Evolutionary conservation across 2,797 vertebrate species (phyloP).

Genomic region (Arremon aurantiirostris): DNA sequence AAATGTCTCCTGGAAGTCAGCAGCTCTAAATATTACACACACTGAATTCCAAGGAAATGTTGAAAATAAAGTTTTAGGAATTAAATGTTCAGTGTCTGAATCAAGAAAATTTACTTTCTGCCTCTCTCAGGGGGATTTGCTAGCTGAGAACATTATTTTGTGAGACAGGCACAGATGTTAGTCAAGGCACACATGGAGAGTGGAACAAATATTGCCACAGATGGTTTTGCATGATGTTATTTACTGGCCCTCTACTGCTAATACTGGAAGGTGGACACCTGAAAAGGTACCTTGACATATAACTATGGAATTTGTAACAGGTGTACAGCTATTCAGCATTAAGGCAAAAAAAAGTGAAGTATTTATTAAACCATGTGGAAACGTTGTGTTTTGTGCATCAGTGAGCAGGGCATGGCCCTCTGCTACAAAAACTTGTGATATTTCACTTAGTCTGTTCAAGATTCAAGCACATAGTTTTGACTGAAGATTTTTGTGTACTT

Average conservation of each 20-base stretch:
- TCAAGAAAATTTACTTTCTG: slow-evolving; percentile 10
- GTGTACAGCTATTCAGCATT: neutral
- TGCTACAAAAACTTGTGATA: neutral
- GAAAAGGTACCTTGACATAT: neutral
- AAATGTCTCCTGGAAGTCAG: slow-evolving; percentile 46
- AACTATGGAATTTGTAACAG: neutral
- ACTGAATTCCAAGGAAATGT: neutral
- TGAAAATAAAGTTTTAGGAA: slow-evolving; percentile 43
- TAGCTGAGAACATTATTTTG: neutral
- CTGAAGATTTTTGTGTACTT: neutral
- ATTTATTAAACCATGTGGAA: neutral
- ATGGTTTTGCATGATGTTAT: neutral
- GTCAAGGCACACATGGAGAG: neutral
- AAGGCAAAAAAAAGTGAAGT: neutral
- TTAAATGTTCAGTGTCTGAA: neutral
- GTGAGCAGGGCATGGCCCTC: neutral
- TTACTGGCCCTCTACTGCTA: neutral
- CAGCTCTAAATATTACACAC: slow-evolving; percentile 21
- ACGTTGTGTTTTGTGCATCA: neutral
- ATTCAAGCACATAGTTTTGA: neutral
- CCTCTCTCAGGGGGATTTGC: neutral
- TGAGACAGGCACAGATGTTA: neutral
- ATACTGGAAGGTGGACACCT: neutral
- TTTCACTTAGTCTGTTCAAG: neutral
- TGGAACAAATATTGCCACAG: neutral